A percentile compares a stretch with the other conserved stretches of the same genome.
Evolutionary conservation across 2,888 invertebrate species (phyloP).

Genomic region (Chloroclysta siterata): DNA sequence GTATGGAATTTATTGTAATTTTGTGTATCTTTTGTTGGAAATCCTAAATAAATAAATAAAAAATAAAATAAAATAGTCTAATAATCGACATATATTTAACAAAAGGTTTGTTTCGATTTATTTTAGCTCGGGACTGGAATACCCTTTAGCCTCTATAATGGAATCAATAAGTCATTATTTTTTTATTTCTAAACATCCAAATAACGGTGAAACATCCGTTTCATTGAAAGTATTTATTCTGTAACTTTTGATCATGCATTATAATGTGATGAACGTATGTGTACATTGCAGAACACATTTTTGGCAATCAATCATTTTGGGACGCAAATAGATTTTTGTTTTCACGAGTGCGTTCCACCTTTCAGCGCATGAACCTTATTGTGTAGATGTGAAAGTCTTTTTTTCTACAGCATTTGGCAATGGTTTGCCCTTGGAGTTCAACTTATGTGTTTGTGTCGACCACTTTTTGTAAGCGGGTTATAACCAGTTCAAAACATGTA

Average conservation of each 20-base stretch:
- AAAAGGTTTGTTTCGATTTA: neutral
- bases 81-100: too few species aligned
- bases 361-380: conserved; percentile 8
- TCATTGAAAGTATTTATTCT: too few species aligned
- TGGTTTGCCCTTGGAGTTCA: conserved; percentile 1
- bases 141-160: too few species aligned
- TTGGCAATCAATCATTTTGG: conserved; percentile 39
- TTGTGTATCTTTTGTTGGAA: too few species aligned
- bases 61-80: too few species aligned
- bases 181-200: too few species aligned
- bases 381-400: conserved; percentile 11
- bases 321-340: conserved; percentile 36
- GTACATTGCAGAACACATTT: conserved; percentile 20
- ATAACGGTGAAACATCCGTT: too few species aligned
- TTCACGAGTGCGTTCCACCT: conserved; percentile 26
- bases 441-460: neutral
- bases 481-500: neutral
- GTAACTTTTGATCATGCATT: too few species aligned
- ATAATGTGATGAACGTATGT: conserved; percentile 15
- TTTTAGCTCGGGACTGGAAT: too few species aligned
- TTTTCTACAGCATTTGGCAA: conserved; percentile 11
- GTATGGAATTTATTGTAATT: too few species aligned
- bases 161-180: too few species aligned
- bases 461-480: neutral
- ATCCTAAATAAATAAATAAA: too few species aligned